Evolutionary conservation across 2,888 invertebrate species (phyloP).

Genomic region (Nephrotoma guestfalica): DNA sequence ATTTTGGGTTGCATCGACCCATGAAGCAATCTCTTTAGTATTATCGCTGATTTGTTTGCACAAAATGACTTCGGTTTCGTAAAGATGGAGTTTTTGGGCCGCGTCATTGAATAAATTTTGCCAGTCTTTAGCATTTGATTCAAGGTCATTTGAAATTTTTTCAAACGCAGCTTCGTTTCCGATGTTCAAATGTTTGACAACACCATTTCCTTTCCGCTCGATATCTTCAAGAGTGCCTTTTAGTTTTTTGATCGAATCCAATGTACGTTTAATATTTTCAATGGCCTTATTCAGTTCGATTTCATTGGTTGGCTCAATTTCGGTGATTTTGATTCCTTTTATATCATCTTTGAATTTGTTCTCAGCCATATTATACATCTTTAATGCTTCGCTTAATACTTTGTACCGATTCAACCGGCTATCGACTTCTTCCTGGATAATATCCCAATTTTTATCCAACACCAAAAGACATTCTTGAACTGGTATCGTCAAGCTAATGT

Average conservation of each 20-base stretch:
- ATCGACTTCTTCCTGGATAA: slow-evolving; percentile 54
- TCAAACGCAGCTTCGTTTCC: slow-evolving; percentile 25
- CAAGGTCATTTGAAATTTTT: slow-evolving; percentile 39
- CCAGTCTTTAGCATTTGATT: slow-evolving; percentile 49
- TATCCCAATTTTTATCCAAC: slow-evolving; percentile 69
- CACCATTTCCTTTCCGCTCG: slow-evolving; percentile 47
- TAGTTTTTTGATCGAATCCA: slow-evolving; percentile 59
- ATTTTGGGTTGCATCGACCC: slow-evolving; percentile 72
- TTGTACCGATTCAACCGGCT: slow-evolving; percentile 62
- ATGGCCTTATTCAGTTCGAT: slow-evolving; percentile 53
- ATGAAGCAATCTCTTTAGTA: slow-evolving; percentile 66
- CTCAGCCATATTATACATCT: slow-evolving; percentile 58
- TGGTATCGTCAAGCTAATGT: slow-evolving; percentile 62
- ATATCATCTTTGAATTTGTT: slow-evolving; percentile 55
- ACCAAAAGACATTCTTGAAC: slow-evolving; percentile 67
- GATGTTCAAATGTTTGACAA: slow-evolving; percentile 32
- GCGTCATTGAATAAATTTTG: slow-evolving; percentile 56
- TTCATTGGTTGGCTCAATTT: slow-evolving; percentile 55
- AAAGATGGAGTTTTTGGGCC: slow-evolving; percentile 57
- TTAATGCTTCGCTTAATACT: slow-evolving; percentile 55
- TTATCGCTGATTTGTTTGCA: slow-evolving; percentile 86
- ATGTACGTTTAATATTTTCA: slow-evolving; percentile 60
- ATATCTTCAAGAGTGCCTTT: slow-evolving; percentile 63
- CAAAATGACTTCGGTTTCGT: slow-evolving; percentile 79
- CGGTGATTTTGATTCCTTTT: slow-evolving; percentile 49